Evolutionary conservation across 1,140 invertebrate genomes (phyloP), one percentile per base, ranked within the genome.

Genomic region (Geopemphigus sp.): DNA sequence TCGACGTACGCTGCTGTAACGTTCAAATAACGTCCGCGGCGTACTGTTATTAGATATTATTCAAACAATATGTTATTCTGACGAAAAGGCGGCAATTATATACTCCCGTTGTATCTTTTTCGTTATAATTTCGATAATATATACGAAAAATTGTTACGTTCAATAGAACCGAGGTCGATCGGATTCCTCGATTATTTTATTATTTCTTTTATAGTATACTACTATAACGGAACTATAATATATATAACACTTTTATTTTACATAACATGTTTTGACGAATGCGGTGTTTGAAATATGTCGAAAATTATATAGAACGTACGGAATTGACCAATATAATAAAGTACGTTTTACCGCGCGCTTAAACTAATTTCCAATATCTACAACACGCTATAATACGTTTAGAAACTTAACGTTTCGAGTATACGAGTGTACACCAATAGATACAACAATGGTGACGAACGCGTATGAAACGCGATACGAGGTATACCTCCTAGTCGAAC

Each of bases 71-170:
- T 8, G 29, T 32, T 53, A 53, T 72, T 72, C 47, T 29, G 19
- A 72, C 17, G 68, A 72, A 72, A 70, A 72, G 24, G 17, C 24
- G 50, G 24, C 24, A 72, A 72, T 72, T 29, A 54, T 19, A 72
- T 32, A 54, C 10, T n/a, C 26, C 15, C 15, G 19, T 72, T 54
- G 26, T 54, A 53, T 72, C 8, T 53, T 72, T 72, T 72, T 72
- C 68, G 6, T 54, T 32, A 72, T 72, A 72, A 72, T 72, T 54
- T 72, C 50, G 45, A 72, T 72, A 54, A 54, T n/a, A 12, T 54
- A 15, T 14, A 12, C 26, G 6, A 54, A 26, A 17, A 70, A 53
- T 26, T 54, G 15, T 72, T 29, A 14, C n/a, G 19, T 72, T 72
- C 50, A 19, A 72, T 54, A 53, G 50, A 72, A 72, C 29, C 29